Base-by-base conservation (phyloP, 2,888 invertebrate genomes). In the Galerucella pusilla region DNA sequence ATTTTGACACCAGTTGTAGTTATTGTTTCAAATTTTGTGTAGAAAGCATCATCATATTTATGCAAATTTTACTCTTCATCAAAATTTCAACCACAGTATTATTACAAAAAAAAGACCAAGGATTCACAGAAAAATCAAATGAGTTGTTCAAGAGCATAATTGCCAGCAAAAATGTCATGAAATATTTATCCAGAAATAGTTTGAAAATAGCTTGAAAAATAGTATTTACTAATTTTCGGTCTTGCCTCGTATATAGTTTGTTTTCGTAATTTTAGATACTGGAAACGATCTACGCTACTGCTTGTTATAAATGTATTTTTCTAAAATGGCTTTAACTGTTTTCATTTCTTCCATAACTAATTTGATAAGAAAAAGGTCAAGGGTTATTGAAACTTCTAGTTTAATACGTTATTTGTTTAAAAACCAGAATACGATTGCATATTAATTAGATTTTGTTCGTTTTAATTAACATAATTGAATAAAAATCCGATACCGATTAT, bases 311-410 rank as follows among this genome's bases (percentile, higher is more conserved):
- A 63, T 20, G 63, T 46, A 54, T 54, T 72, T 42, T 42, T 67
- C 46, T 60, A 67, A 67, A 74, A 74, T 67, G 54, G 46, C 57
- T 69, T 42, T 14, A 14, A 59, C 73, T 74, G 66, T 70, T 70
- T 74, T 67, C 61, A 61, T 74, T 67, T 74, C 61, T 70, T 61
- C 65, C 74, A 71, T 67, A 74, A 74, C 52, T 70, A 67, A 61
- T 70, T 70, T 67, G 74, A 74, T 74, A 71, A 71, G 66, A 71
- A 59, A 71, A 74, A 70, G 70, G 74, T 74, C 74, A 74, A 54
- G 70, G 74, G 70, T 74, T 74, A 74, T 70, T 74, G 74, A 74
- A 74, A 74, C 70, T 74, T 74, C 74, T 74, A 74, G 74, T 74
- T 70, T 74, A 70, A 71, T 65, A 70, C 70, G 66, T 74, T 66